phyloP scores from a whole-genome alignment of 1,140 invertebrate species.

The Drosophila lowei region DNA sequence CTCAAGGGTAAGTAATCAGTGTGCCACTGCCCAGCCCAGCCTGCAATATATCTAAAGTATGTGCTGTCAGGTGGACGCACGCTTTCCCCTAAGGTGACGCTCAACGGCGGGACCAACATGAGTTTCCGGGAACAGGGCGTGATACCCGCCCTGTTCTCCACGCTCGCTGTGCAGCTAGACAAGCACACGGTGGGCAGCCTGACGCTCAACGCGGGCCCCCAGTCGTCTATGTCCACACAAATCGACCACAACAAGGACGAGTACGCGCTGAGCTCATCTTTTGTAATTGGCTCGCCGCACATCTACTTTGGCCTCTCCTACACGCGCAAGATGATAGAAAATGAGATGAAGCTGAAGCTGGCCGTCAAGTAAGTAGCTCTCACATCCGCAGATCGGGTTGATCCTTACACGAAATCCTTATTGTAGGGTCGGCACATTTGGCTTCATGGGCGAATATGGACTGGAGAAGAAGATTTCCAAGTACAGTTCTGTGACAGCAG shows the following conservation, averaged over 20 bases:
- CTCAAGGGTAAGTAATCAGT: slow-evolving; percentile 86
- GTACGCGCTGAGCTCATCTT: slow-evolving; percentile 86
- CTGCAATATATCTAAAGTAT: slow-evolving; percentile 1
- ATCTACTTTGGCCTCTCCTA: slow-evolving; percentile 90
- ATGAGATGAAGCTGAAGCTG: slow-evolving; percentile 90
- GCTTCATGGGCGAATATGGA: slow-evolving; percentile 93
- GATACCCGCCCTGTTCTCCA: slow-evolving; percentile 87
- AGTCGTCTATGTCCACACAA: slow-evolving; percentile 90
- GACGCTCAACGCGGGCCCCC: slow-evolving; percentile 88
- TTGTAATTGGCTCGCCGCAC: slow-evolving; percentile 92
- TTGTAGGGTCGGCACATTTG: slow-evolving; percentile 92
- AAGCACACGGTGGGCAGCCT: slow-evolving; percentile 93
- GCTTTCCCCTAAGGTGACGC: slow-evolving; percentile 54
- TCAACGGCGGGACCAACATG: slow-evolving; percentile 87
- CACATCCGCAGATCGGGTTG: too few species aligned
- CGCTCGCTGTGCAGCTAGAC: slow-evolving; percentile 92
- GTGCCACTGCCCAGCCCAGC: background rate
- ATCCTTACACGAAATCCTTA: slow-evolving; percentile 12
- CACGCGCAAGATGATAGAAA: slow-evolving; percentile 90
- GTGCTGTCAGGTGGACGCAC: slow-evolving; percentile 62
- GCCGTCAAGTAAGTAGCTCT: slow-evolving; percentile 89
- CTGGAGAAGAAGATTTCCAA: slow-evolving; percentile 96
- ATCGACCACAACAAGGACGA: slow-evolving; percentile 90
- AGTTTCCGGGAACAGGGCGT: slow-evolving; percentile 89
- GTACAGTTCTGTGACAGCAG: slow-evolving; percentile 93